Base-by-base conservation (phyloP, 2,797 vertebrate species). In the Podarcis siculus region DNA sequence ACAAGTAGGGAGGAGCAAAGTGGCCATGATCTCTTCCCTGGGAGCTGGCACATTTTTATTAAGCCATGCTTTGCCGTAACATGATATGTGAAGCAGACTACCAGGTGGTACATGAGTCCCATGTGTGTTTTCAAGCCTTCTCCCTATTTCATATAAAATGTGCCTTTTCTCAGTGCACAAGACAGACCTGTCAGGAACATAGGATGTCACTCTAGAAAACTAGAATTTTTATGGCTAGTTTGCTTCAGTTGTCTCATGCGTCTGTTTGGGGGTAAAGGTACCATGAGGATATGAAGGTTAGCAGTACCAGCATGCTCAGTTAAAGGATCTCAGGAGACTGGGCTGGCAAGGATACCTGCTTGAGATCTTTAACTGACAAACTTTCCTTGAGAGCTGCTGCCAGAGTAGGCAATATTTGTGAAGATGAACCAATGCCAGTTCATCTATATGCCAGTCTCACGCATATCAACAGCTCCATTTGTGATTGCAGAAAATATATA, bases 201-300 rank as follows among this genome's bases (percentile, higher is more conserved):
- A 42, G 85, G 83, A 39, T 72, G 3, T 8, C n/a, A n/a, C 2
- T 13, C 61, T 66, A 8, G 76, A 85, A 1, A 1, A 81, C 58
- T 1, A 5, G n/a, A n/a, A 80, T 13, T 0, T 0, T 37, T 7
- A 27, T 5, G 17, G 76, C 61, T 49, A 32, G 21, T 27, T 42
- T 86, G 89, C 86, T 89, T 91, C 58, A 90, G 93, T 67, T 2
- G 3, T 58, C 82, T 89, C 86, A 42, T 92, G 93, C 89, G 95
- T 95, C 94, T 96, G 90, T 91, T 89, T 95, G 78, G 79, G 73
- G 90, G 86, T 45, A 85, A 93, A 95, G 94, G 93, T 95, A 72
- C 27, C 71, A 79, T 3, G 37, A 32, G 30, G 75, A 61, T 5
- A 9, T 10, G 27, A 45, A 61, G 83, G 55, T 78, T 32, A 77